Evolutionary conservation across 2,113 vertebrate species (phyloP), one percentile per base, ranked within the genome.

Genomic region (Myotis davidii): DNA sequence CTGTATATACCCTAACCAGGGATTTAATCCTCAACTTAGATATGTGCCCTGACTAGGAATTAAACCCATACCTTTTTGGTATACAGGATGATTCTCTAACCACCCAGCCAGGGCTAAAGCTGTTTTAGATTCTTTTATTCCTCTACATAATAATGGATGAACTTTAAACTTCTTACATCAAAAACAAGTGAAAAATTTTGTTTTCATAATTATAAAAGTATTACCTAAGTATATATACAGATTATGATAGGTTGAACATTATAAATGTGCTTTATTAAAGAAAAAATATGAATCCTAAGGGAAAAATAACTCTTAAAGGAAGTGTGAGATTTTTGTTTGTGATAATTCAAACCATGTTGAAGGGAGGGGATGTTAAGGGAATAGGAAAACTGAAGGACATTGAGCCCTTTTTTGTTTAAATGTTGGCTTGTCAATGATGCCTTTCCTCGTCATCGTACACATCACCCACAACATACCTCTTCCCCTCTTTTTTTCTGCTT

Each of bases 111-210:
- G 18, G 16, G 18, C 18, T 81, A 20, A 32, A 39, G 88, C 3
- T 45, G 3, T 48, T 73, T 8, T 61, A 42, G 65, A 69, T 77
- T 34, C 17, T 50, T 88, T 23, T 45, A 4, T 25, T 1, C 0
- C 9, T 2, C 34, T 6, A 1, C 13, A 18, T 48, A 7, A 8
- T 73, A 85, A 14, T 25, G 3, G 4, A 65, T 74, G 56, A 32
- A 37, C 56, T 74, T 92, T 76, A 74, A 81, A 45, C 25, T 65
- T 54, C 21, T 79, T 86, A 1, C 7, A 52, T 81, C 48, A 77
- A 82, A 85, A 79, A 61, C 52, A 97, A 97, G 85, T 93, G 12
- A 50, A 61, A 54, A 81, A 27, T 48, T 77, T 70, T 34, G 0
- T 34, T 69, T 81, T 13, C 83, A 69, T 13, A 69, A 6, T 82